Conservation (phyloP, 2,113 vertebrate species). For the Cyprinodon brontotheroides region DNA sequence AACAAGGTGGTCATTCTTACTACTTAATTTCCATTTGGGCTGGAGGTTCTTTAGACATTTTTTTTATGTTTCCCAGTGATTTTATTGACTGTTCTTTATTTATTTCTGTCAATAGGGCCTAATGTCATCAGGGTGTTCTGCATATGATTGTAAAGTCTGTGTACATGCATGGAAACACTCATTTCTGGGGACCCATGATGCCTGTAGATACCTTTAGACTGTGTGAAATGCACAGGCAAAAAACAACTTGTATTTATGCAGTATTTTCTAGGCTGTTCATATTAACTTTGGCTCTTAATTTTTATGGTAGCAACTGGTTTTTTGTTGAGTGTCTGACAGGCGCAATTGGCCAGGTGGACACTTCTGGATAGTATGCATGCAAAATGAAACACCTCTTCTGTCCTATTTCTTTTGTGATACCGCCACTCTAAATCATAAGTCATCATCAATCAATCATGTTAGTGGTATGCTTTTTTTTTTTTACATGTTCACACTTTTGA, state of each 20-base stretch:
- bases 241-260: slow-evolving; percentile 45
- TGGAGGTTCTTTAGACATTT: no score
- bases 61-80: no score
- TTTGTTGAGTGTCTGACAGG: slow-evolving; percentile 16
- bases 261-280: slow-evolving; percentile 31
- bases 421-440: neutral
- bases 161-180: neutral
- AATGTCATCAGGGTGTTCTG: neutral
- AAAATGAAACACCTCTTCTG: slow-evolving; percentile 22
- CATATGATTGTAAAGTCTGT: neutral
- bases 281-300: slow-evolving; percentile 19
- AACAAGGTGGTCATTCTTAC: no score
- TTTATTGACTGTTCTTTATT: no score
- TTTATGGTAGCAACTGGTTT: slow-evolving; percentile 4
- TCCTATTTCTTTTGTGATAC: neutral
- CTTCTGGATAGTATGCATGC: slow-evolving; percentile 28
- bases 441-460: neutral
- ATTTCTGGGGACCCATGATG: neutral
- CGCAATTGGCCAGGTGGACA: slow-evolving; percentile 46
- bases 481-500: neutral
- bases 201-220: slow-evolving; percentile 9
- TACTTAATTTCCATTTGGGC: no score
- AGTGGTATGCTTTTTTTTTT: neutral
- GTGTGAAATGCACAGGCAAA: slow-evolving; percentile 23
- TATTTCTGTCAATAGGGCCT: neutral